Conservation (phyloP, 2,888 invertebrate species). For the Cataglyphis livida region DNA sequence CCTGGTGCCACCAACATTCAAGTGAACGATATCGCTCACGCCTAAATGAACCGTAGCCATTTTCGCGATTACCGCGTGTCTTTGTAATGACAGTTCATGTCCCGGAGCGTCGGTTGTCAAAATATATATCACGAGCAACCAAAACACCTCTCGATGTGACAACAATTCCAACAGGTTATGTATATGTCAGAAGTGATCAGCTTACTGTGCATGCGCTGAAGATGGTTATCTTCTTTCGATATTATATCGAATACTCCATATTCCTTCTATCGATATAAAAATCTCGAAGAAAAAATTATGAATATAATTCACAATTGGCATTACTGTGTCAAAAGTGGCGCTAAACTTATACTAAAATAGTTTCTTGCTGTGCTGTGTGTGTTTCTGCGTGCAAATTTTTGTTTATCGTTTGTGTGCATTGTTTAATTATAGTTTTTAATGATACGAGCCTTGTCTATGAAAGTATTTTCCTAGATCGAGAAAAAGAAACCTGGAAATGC, state of each 20-base stretch:
- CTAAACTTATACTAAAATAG: no score
- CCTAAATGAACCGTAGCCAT: constrained; percentile 86
- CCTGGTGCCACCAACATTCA: constrained; percentile 98
- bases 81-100: constrained; percentile 19
- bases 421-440: not conserved
- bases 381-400: not conserved
- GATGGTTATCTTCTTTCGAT: not conserved
- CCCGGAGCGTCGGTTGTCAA: not conserved
- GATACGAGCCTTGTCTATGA: not conserved
- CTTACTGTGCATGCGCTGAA: not conserved
- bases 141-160: constrained; percentile 6
- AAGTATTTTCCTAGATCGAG: not conserved
- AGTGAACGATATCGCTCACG: constrained; percentile 93
- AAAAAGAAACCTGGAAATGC: not conserved
- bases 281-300: not conserved
- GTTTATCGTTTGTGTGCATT: not conserved
- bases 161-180: not conserved
- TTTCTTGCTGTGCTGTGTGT: not conserved
- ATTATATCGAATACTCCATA: not conserved
- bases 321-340: not conserved
- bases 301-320: not conserved
- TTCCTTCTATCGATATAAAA: not conserved
- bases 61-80: constrained; percentile 8
- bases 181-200: not conserved
- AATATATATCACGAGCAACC: not conserved